Evolutionary conservation across 2,888 invertebrate species (phyloP).

Genomic region (Abscondita cerata): DNA sequence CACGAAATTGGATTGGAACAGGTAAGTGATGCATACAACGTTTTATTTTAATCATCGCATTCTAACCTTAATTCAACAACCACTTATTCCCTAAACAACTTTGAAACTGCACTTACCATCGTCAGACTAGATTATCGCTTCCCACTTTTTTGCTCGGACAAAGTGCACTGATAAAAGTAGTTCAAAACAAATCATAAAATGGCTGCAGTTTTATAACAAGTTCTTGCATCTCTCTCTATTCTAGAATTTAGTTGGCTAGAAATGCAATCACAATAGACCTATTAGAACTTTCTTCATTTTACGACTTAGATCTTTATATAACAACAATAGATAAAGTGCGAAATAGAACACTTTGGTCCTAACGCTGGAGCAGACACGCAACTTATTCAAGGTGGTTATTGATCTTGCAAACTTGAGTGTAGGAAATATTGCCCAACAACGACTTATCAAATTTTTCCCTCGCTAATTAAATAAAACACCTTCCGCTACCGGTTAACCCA

Average conservation of each 20-base stretch:
- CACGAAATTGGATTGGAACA: conserved; percentile 55
- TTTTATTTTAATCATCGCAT: conserved; percentile 10
- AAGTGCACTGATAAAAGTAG: conserved; percentile 1
- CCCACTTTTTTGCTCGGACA: not conserved
- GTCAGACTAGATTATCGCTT: no score
- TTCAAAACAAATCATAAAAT: conserved; percentile 28
- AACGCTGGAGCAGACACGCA: conserved; percentile 36
- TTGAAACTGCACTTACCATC: not conserved
- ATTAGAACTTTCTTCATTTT: no score
- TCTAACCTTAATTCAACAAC: conserved; percentile 20
- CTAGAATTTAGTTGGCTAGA: conserved; percentile 21
- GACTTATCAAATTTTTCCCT: not conserved
- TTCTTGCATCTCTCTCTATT: conserved; percentile 28
- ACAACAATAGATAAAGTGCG: no score
- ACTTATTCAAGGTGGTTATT: conserved; percentile 44
- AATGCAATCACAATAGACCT: not conserved
- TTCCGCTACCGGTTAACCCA: no score
- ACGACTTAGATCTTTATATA: no score
- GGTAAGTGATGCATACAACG: conserved; percentile 43
- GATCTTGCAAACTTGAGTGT: conserved; percentile 41
- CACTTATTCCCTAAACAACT: conserved; percentile 1
- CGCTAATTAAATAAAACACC: no score
- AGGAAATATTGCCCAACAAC: conserved; percentile 20
- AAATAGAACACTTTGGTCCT: not conserved
- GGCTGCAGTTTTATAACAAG: conserved; percentile 30